A percentile compares a stretch with the other conserved stretches of the same genome.
These are phyloP conservation scores for Perognathus longimembris DNA, from an alignment of 2,113 vertebrate genomes.

Conservation along the genomic window DNA sequence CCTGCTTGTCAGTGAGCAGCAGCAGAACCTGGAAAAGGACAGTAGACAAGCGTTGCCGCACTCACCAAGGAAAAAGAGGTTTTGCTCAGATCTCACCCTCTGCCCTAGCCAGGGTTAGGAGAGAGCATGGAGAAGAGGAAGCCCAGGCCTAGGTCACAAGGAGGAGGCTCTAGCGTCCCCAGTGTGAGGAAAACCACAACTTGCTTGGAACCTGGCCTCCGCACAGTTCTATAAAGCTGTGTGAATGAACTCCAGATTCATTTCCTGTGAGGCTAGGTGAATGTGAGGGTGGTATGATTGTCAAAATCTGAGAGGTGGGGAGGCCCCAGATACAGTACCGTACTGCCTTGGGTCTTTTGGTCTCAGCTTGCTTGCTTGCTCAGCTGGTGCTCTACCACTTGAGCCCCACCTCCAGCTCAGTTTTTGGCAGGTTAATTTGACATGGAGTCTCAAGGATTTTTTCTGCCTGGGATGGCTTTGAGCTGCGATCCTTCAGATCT, in stretches of 20 bases:
- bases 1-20: conserved; percentile 76
- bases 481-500: no score
- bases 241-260: neutral
- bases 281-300: neutral
- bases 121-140: neutral
- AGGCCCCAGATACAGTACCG: neutral
- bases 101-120: no score
- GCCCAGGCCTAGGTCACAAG: accelerated
- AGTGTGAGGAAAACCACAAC: neutral
- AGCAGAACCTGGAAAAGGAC: neutral
- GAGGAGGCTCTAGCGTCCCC: neutral
- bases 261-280: neutral
- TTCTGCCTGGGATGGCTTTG: no score
- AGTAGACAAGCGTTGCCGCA: neutral
- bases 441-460: no score
- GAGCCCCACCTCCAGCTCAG: no score
- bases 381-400: no score
- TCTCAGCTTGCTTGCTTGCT: no score
- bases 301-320: neutral
- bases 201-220: neutral
- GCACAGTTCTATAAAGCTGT: no score
- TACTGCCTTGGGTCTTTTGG: no score
- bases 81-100: neutral
- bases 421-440: no score
- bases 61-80: neutral